Percentiles rank a stretch among this genome's conserved stretches.
Evolutionary conservation across 2,113 vertebrate species (phyloP).

Genomic region (Delphinus delphis): DNA sequence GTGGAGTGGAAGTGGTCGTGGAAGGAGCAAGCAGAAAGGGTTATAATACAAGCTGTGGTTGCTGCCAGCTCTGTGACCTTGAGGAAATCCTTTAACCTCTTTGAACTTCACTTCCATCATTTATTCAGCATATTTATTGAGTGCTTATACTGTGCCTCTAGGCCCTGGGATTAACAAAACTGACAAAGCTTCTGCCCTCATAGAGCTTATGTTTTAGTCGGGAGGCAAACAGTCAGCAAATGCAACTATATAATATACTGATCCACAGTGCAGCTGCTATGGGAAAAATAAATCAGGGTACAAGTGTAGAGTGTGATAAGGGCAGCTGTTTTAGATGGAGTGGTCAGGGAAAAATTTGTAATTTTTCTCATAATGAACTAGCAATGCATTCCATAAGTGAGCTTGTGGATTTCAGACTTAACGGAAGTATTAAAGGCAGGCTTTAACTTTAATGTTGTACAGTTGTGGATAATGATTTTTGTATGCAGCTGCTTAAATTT

Average conservation of each 20-base stretch:
- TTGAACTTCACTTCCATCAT: not conserved
- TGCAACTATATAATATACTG: not conserved
- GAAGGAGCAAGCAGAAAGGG: not conserved
- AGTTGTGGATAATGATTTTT: not conserved
- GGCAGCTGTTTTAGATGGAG: not conserved
- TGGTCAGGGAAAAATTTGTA: not conserved
- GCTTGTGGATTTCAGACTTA: slow-evolving; percentile 18
- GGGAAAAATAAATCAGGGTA: not conserved
- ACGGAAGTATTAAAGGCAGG: not conserved
- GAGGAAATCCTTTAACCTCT: slow-evolving; percentile 55
- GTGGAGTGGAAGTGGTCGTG: not conserved
- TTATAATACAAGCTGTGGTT: not conserved
- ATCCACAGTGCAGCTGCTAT: not conserved
- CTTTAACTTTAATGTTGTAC: not conserved
- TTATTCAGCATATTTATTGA: not conserved
- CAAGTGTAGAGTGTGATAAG: not conserved
- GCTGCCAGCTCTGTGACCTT: slow-evolving; percentile 48
- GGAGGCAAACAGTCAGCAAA: not conserved
- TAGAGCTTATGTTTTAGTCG: not conserved
- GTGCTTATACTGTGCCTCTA: not conserved
- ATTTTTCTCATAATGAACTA: slow-evolving; percentile 8
- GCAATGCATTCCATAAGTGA: not conserved
- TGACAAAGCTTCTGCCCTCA: not conserved
- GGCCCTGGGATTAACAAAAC: not conserved
- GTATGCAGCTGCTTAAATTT: slow-evolving; percentile 24